A percentile compares a stretch with the other conserved stretches of the same genome.
Evolutionary conservation across 2,888 invertebrate species (phyloP).

Genomic region (Bellardia bayeri): DNA sequence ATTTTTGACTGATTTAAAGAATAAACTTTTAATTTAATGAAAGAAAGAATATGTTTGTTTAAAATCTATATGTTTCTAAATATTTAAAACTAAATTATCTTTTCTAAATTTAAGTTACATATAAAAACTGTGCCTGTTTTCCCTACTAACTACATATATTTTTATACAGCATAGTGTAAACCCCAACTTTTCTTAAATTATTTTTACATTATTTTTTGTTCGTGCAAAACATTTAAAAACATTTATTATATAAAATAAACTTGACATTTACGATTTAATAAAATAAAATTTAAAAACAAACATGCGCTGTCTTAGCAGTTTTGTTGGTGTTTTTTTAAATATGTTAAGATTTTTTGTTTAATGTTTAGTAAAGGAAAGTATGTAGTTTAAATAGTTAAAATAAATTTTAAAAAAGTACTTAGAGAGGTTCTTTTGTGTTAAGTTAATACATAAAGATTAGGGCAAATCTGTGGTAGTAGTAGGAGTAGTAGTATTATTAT

Average conservation of each 20-base stretch:
- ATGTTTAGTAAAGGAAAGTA: slow-evolving; percentile 11
- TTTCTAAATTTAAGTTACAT: not conserved
- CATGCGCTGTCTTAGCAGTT: slow-evolving; percentile 31
- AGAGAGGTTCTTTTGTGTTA: not conserved
- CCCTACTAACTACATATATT: not conserved
- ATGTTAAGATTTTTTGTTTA: not conserved
- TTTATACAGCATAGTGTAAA: not conserved
- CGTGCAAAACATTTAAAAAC: slow-evolving; percentile 56
- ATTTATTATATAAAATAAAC: slow-evolving; percentile 42
- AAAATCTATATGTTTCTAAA: too few species aligned
- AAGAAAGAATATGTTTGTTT: too few species aligned
- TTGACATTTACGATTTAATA: slow-evolving; percentile 27
- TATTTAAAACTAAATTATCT: too few species aligned
- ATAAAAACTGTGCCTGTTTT: not conserved
- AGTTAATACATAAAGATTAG: slow-evolving; percentile 12
- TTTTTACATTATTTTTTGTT: slow-evolving; percentile 18
- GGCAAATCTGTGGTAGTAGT: slow-evolving; percentile 47
- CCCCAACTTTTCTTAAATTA: slow-evolving; percentile 43
- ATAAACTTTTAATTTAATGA: too few species aligned
- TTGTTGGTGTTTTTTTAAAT: not conserved
- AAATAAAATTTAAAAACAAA: slow-evolving; percentile 24
- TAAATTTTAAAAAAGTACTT: slow-evolving; percentile 30
- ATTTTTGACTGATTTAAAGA: not conserved
- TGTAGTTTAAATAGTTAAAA: slow-evolving; percentile 20
- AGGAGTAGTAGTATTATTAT: slow-evolving; percentile 21